Evolutionary conservation across 2,888 invertebrate species (phyloP), one percentile per base, ranked within the genome.

Genomic region (Apomyelois bistriatella): DNA sequence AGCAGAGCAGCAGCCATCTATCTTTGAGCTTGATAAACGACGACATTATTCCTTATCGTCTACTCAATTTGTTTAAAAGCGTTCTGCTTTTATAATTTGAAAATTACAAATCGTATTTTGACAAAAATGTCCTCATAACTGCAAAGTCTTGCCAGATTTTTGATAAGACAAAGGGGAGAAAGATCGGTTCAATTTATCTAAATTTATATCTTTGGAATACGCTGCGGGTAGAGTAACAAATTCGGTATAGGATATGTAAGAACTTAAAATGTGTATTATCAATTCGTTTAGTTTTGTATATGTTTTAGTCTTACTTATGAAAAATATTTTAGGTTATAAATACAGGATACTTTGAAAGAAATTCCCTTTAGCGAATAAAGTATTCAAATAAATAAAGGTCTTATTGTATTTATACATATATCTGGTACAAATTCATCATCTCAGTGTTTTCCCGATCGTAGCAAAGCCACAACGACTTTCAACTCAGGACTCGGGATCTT

Each of bases 61-160:
- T 84, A 88, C 89, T 90, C 90, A 89, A 90, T 90, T 90, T 90
- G 87, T 90, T 88, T 88, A 87, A 90, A 88, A 90, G 88, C 89
- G 84, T 86, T 88, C 80, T 87, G 85, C 88, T 88, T 89, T 89
- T 85, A 90, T 90, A 88, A 90, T 90, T 89, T 88, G 82, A 85
- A 79, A 89, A 89, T 89, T 89, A 89, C 88, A 89, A 90, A 89
- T 89, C 88, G 89, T 81, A 85, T 82, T 76, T 72, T 84, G 83
- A 84, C 79, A 85, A 85, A 88, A 87, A 87, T 86, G 79, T 82
- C 76, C 76, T 79, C 79, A 84, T 82, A 84, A 82, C 82, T 79
- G 80, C 67, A 72, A 76, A 74, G 67, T 79, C 76, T 78, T 72
- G 72, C 71, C 76, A 68, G 73, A 69, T 70, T 64, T 60, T 69